Evolutionary conservation across 1,140 invertebrate genomes (phyloP).

Genomic region (Muscidifurax raptorellus): DNA sequence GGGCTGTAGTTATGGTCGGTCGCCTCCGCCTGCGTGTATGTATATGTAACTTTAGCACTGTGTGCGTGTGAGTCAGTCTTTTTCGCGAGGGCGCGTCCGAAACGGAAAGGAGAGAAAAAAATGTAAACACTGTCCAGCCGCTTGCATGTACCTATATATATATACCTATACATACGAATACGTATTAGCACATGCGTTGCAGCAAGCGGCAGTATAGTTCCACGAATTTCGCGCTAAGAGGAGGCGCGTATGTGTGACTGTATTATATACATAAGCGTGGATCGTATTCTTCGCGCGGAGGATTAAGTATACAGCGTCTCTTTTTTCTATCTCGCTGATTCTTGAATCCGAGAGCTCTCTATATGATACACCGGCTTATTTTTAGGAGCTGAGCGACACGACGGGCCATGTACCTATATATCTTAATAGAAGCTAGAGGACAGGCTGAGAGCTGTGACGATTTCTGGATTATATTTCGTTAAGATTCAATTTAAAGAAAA

Average conservation of each 20-base stretch:
- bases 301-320: neutral
- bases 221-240: neutral
- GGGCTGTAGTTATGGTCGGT: conserved; percentile 27
- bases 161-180: neutral
- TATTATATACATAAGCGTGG: neutral
- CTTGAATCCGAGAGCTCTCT: too few relatives aligned
- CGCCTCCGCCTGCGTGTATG: conserved; percentile 17
- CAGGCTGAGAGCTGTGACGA: neutral
- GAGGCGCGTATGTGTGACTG: neutral
- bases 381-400: conserved; percentile 13
- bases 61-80: neutral
- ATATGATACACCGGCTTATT: neutral
- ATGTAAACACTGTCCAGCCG: conserved; percentile 13
- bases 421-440: neutral
- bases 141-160: neutral
- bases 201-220: neutral
- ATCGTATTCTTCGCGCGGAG: neutral
- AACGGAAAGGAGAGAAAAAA: conserved; percentile 22
- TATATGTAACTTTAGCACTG: too few relatives aligned
- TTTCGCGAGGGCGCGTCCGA: neutral
- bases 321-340: neutral
- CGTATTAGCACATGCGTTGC: neutral
- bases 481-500: neutral
- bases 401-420: neutral
- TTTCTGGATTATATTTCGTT: neutral